These are phyloP conservation scores for Hyles euphorbiae DNA, from an alignment of 1,140 invertebrate genomes.

Conservation along the genomic window DNA sequence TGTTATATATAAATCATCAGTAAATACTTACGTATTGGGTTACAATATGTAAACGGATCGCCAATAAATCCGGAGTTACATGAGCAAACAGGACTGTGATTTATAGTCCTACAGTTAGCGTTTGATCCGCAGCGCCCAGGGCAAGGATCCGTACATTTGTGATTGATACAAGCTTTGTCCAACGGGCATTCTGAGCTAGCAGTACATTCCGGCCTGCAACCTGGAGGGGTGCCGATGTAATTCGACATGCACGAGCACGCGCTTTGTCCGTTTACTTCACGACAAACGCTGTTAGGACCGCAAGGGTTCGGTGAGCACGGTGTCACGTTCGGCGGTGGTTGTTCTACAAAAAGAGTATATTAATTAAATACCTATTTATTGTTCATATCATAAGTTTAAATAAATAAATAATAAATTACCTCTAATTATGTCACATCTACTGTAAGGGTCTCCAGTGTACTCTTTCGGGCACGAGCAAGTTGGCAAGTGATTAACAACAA, in stretches of 20 bases:
- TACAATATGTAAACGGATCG: slow-evolving; percentile 77
- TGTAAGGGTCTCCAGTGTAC: slow-evolving; percentile 81
- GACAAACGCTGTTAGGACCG: slow-evolving; percentile 84
- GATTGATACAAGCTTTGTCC: slow-evolving; percentile 80
- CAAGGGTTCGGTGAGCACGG: slow-evolving; percentile 82
- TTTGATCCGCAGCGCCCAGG: slow-evolving; percentile 84
- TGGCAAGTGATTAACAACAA: slow-evolving; percentile 83
- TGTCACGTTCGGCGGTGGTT: slow-evolving; percentile 44
- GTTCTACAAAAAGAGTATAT: slow-evolving; percentile 1
- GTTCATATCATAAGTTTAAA: slow-evolving; percentile 23
- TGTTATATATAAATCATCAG: too few relatives aligned
- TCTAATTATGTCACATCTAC: slow-evolving; percentile 66
- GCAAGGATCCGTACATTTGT: slow-evolving; percentile 82
- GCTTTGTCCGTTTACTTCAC: slow-evolving; percentile 78
- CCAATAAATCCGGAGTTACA: slow-evolving; percentile 72
- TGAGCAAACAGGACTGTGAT: slow-evolving; percentile 80
- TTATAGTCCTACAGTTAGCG: slow-evolving; percentile 84
- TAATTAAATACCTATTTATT: slow-evolving; percentile 7
- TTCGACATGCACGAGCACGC: slow-evolving; percentile 83
- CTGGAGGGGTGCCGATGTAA: slow-evolving; percentile 83
- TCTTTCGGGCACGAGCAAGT: slow-evolving; percentile 82
- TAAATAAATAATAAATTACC: slow-evolving; percentile 42
- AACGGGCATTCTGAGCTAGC: slow-evolving; percentile 82
- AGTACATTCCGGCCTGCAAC: slow-evolving; percentile 84
- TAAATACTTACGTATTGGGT: slow-evolving; percentile 68